These are phyloP conservation scores for Blennius ocellaris DNA, from an alignment of 2,113 vertebrate genomes.

Conservation along the genomic window DNA sequence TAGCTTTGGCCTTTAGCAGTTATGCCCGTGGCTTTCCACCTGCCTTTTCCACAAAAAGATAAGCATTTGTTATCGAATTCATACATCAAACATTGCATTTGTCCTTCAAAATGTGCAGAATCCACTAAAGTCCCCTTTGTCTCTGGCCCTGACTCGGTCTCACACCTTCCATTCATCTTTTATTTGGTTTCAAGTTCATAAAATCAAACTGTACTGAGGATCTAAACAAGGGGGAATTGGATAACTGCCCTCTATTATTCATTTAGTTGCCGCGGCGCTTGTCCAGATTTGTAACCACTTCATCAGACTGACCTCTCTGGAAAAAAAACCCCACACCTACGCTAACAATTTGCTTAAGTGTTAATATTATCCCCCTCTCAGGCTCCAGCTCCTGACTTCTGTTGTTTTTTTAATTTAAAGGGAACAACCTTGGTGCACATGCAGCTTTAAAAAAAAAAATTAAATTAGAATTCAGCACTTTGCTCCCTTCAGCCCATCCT, in stretches of 20 bases:
- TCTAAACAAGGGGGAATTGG: constrained; percentile 42
- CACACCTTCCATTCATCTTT: constrained; percentile 19
- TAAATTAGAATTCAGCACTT: constrained; percentile 12
- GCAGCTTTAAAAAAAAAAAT: constrained; percentile 4
- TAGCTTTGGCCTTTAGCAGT: too few relatives aligned
- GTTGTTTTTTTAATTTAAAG: constrained; percentile 45
- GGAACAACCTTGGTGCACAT: constrained; percentile 38
- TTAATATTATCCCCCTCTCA: constrained; percentile 26
- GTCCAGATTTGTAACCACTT: constrained; percentile 60
- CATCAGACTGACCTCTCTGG: constrained; percentile 47
- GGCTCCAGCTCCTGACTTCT: constrained; percentile 14
- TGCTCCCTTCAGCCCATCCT: constrained; percentile 43
- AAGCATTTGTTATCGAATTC: too few relatives aligned
- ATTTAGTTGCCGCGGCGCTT: constrained; percentile 57
- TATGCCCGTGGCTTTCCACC: too few relatives aligned
- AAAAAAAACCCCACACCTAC: constrained; percentile 41
- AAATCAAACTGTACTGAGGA: constrained; percentile 25
- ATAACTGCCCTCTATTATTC: constrained; percentile 65
- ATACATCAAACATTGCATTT: too few relatives aligned
- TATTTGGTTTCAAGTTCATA: constrained; percentile 44
- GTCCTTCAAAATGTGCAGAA: too few relatives aligned
- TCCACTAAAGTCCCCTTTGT: constrained; percentile 16
- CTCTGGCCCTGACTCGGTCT: constrained; percentile 28
- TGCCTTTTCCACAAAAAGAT: too few relatives aligned
- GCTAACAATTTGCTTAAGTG: constrained; percentile 37